Base-by-base conservation (phyloP, 2,888 invertebrate genomes). In the Patella caerulea region DNA sequence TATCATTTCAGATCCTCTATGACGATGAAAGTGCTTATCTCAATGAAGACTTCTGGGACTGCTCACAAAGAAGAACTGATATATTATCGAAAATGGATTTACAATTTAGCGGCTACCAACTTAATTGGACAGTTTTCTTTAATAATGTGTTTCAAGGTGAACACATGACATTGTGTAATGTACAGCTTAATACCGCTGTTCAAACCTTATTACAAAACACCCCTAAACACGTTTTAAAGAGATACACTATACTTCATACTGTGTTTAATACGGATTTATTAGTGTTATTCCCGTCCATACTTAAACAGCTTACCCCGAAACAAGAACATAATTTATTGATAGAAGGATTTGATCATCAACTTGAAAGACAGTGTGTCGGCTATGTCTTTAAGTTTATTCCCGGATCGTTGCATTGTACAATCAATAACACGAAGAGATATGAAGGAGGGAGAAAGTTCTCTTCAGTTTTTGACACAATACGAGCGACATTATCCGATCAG, bases 181-280 rank as follows among this genome's bases (percentile, higher is more conserved):
- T 76, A n/a, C 72, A 77, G n/a, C 77, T 83, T 9, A 83, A 79
- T 56, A 69, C 78, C 3, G 79, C 78, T 14, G 75, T 83, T 55
- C 82, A 83, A 77, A 77, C 80, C 12, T 72, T 83, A n/a, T 79
- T 83, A 17, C 75, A 78, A 56, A 81, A 80, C 75, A 83, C 83
- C 7, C 83, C 83, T 12, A 75, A 78, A 29, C 56, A 73, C 29
- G n/a, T 76, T 15, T 55, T 87, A 2, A 82, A 85, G 73, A 83
- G 82, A 73, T 87, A 84, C 73, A 78, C 84, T 54, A 83, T 87
- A 45, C 81, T 84, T 17, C 81, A 83, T 74, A 81, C 84, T 5
- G 79, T 87, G 2, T 77, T 81, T 1, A 81, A 85, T 73, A 85
- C 83, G 54, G 85, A 85, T 70, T 75, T 87, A 76, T 85, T 81